These are phyloP conservation scores for Otis tarda DNA, from an alignment of 2,113 vertebrate species.

Conservation along the genomic window DNA sequence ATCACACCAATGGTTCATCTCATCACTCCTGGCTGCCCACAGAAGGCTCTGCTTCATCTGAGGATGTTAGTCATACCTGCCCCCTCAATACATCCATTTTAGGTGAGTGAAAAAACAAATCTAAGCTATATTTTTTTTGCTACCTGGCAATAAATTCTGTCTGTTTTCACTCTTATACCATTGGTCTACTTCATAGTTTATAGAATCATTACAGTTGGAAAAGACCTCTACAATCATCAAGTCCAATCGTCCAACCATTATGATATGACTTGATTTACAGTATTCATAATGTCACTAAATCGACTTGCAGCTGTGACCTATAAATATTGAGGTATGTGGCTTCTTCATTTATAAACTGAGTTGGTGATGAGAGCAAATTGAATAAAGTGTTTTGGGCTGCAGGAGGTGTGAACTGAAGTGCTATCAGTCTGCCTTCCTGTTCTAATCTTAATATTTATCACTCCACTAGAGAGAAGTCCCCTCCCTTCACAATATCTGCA, in stretches of 20 bases:
- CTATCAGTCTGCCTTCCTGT: background rate
- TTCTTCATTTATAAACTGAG: background rate
- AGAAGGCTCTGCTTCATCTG: background rate
- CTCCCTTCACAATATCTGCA: background rate
- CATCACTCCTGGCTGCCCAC: background rate
- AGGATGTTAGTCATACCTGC: background rate
- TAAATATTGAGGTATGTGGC: constrained; percentile 2
- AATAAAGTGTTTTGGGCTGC: constrained; percentile 1
- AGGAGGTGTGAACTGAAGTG: background rate
- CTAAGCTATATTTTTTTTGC: background rate
- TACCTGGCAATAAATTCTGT: constrained; percentile 1
- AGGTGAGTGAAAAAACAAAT: background rate
- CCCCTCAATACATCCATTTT: background rate
- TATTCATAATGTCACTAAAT: constrained; percentile 26
- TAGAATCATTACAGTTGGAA: no score
- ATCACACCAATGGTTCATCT: background rate
- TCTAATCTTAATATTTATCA: constrained; percentile 30
- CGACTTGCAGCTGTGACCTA: constrained; percentile 11
- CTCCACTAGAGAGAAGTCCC: background rate
- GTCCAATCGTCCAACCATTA: background rate
- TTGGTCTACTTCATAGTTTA: background rate
- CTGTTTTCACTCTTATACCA: background rate
- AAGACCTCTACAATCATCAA: no score
- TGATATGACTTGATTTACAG: constrained; percentile 24
- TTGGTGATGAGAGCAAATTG: constrained; percentile 15